phyloP scores from a whole-genome alignment of 2,113 vertebrate genomes.

The Silurus glanis region DNA sequence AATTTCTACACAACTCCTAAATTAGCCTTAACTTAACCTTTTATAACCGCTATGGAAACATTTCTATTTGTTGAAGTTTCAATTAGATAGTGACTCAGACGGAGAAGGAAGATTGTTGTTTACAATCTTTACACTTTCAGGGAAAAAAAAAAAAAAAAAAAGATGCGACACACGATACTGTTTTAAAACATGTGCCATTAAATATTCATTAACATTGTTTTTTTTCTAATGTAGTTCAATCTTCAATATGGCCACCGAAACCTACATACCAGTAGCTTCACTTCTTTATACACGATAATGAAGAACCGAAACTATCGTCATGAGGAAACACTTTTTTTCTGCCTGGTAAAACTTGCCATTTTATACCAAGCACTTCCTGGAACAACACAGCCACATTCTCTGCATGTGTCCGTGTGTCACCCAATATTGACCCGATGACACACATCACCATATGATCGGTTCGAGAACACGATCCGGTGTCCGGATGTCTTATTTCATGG shows the following conservation, averaged over 20 bases:
- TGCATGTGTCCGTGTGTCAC: background rate
- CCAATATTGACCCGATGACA: background rate
- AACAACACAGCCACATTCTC: background rate
- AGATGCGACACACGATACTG: too few relatives aligned
- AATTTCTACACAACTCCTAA: constrained; percentile 6
- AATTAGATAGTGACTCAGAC: background rate
- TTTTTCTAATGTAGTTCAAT: background rate
- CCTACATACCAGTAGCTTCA: background rate
- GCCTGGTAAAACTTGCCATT: background rate
- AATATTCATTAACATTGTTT: background rate
- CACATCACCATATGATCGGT: background rate
- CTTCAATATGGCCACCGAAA: background rate
- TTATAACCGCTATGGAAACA: background rate
- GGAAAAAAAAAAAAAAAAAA: background rate
- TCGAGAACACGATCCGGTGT: background rate
- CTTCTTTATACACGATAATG: background rate
- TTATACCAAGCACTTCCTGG: constrained; percentile 6
- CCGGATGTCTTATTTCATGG: background rate
- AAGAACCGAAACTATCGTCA: constrained; percentile 11
- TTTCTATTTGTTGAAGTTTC: background rate
- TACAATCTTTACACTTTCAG: background rate
- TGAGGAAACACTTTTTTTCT: background rate
- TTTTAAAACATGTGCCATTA: background rate
- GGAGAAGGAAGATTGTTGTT: background rate
- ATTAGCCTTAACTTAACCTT: constrained; percentile 1